Conservation (phyloP, 2,888 invertebrate species). For the Amiota mariae region DNA sequence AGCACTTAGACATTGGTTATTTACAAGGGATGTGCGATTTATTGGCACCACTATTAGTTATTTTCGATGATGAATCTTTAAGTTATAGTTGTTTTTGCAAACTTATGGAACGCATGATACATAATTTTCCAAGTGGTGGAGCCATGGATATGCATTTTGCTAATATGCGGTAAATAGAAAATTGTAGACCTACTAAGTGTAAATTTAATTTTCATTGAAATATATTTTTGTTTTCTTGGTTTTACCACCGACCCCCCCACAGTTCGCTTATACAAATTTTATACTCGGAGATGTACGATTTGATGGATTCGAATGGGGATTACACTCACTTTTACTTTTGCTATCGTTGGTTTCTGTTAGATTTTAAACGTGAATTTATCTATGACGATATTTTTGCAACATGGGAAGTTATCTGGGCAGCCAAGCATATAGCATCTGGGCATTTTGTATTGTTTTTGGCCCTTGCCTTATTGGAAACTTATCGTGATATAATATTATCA, state of each 20-base stretch:
- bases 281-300: slow-evolving; percentile 93
- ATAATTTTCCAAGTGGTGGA: slow-evolving; percentile 93
- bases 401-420: slow-evolving; percentile 97
- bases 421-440: slow-evolving; percentile 86
- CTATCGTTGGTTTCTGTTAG: slow-evolving; percentile 96
- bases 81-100: slow-evolving; percentile 94
- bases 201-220: not conserved
- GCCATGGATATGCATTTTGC: slow-evolving; percentile 98
- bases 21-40: slow-evolving; percentile 99
- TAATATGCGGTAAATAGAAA: slow-evolving; percentile 84
- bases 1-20: slow-evolving; percentile 90
- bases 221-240: slow-evolving; percentile 85
- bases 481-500: slow-evolving; percentile 92
- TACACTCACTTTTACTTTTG: slow-evolving; percentile 98
- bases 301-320: slow-evolving; percentile 96
- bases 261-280: slow-evolving; percentile 88
- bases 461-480: slow-evolving; percentile 90
- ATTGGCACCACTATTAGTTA: slow-evolving; percentile 92
- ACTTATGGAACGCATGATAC: slow-evolving; percentile 91
- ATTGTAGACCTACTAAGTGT: not conserved
- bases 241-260: slow-evolving; percentile 75
- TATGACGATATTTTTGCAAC: slow-evolving; percentile 94
- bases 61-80: slow-evolving; percentile 92
- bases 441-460: slow-evolving; percentile 96
- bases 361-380: slow-evolving; percentile 94